Evolutionary conservation across 2,888 invertebrate species (phyloP).

Genomic region (Drosophila austrosaltans): DNA sequence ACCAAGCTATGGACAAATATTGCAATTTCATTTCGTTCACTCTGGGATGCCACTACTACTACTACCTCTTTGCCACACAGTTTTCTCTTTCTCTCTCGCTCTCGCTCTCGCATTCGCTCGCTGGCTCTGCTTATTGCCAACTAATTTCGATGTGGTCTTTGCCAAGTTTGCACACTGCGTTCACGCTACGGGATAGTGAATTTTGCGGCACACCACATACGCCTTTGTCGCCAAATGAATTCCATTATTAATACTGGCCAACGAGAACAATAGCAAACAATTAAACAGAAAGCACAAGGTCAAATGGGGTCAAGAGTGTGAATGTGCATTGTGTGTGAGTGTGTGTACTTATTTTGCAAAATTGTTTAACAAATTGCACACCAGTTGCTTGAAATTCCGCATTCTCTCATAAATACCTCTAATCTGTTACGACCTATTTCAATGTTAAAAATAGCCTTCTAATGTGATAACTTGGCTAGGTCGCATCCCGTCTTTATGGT

Average conservation of each 20-base stretch:
- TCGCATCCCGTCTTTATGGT: constrained; percentile 39
- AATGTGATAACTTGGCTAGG: constrained; percentile 28
- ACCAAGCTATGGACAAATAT: constrained; percentile 42
- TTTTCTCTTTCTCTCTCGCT: background rate
- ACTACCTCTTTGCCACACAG: constrained; percentile 6
- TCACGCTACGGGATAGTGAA: background rate
- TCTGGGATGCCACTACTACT: constrained; percentile 40
- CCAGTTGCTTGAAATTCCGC: background rate
- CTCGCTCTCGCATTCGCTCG: background rate
- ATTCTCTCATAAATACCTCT: background rate
- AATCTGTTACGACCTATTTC: constrained; percentile 1
- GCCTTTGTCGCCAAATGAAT: constrained; percentile 12
- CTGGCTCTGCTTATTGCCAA: constrained; percentile 42
- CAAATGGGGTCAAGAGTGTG: constrained; percentile 18
- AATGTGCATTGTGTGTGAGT: background rate
- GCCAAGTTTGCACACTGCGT: constrained; percentile 10
- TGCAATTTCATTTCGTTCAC: constrained; percentile 55
- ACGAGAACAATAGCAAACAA: constrained; percentile 37
- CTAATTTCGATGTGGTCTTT: constrained; percentile 45
- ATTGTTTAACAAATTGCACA: background rate
- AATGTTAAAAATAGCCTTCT: constrained; percentile 38
- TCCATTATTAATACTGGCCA: constrained; percentile 41
- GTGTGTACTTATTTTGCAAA: background rate
- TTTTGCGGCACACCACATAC: constrained; percentile 19
- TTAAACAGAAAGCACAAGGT: constrained; percentile 22